A percentile compares a stretch with the other conserved stretches of the same genome.
Evolutionary conservation across 2,113 vertebrate species (phyloP).

Genomic region (Dicentrarchus labrax): DNA sequence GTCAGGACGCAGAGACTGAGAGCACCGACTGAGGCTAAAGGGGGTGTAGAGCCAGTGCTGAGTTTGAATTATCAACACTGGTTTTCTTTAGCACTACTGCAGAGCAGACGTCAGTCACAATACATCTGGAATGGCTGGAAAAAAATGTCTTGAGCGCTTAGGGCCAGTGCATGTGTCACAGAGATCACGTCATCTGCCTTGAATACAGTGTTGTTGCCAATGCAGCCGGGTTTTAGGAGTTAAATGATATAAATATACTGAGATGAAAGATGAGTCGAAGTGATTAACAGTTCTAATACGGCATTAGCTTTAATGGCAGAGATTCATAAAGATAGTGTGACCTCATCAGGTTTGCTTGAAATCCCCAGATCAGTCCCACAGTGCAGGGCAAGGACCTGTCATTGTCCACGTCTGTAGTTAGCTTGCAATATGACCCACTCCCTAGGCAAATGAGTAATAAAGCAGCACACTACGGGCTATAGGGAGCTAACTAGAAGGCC

Average conservation of each 20-base stretch:
- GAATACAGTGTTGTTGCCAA: background rate
- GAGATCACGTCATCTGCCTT: background rate
- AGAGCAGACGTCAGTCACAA: slow-evolving; percentile 29
- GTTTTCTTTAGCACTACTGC: slow-evolving; percentile 36
- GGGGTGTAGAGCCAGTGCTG: slow-evolving; percentile 20
- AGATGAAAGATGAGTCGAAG: background rate
- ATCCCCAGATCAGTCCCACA: background rate
- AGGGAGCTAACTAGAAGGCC: background rate
- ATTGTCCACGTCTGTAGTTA: background rate
- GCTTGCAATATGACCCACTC: background rate
- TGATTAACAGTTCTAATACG: background rate
- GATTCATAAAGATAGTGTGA: background rate
- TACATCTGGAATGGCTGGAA: slow-evolving; percentile 9
- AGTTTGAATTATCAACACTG: slow-evolving; percentile 51
- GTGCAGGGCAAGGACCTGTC: background rate
- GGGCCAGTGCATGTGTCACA: background rate
- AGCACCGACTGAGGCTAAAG: slow-evolving; percentile 63
- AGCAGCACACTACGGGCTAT: background rate
- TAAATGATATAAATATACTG: background rate
- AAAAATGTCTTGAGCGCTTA: slow-evolving; percentile 4
- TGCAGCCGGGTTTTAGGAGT: background rate
- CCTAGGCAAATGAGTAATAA: too few relatives aligned
- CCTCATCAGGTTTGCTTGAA: background rate
- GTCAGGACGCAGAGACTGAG: slow-evolving; percentile 87
- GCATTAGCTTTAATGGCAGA: background rate